phyloP scores from a whole-genome alignment of 2,797 vertebrate genomes.

The Cryptoblepharus egeriae region DNA sequence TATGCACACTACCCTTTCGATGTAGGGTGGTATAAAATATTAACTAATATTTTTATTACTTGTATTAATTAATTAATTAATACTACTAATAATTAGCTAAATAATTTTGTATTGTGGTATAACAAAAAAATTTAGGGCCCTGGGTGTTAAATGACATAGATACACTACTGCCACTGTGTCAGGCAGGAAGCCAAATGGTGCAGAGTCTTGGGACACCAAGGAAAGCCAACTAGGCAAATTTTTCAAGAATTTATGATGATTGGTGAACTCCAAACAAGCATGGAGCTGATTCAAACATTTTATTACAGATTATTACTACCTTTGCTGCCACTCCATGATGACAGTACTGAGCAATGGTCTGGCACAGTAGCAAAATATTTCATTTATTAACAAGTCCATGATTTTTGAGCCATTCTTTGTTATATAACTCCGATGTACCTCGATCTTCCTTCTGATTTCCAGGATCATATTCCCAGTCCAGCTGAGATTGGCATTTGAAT shows the following conservation, averaged over 20 bases:
- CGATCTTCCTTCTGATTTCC: slow-evolving; percentile 8
- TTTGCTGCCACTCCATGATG: neutral
- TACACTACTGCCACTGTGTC: too few relatives aligned
- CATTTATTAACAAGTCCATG: neutral
- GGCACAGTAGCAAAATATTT: neutral
- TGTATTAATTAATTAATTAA: too few relatives aligned
- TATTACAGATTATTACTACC: neutral
- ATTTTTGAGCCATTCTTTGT: neutral
- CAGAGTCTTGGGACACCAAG: neutral
- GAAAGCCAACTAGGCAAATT: neutral
- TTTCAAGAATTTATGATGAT: neutral
- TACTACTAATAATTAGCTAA: too few relatives aligned
- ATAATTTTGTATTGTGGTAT: too few relatives aligned
- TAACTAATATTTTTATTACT: too few relatives aligned
- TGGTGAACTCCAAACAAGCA: neutral
- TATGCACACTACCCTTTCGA: too few relatives aligned
- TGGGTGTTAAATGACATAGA: too few relatives aligned
- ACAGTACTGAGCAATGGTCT: neutral
- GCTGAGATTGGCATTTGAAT: slow-evolving; percentile 22
- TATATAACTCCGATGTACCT: neutral
- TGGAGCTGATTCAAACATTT: neutral
- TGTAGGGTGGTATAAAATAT: too few relatives aligned
- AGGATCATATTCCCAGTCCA: slow-evolving; percentile 28
- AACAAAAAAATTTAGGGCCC: too few relatives aligned
- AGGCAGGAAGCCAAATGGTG: neutral